These are phyloP conservation scores for Muraenolepis orangiensis DNA, from an alignment of 2,797 vertebrate species.

Conservation along the genomic window DNA sequence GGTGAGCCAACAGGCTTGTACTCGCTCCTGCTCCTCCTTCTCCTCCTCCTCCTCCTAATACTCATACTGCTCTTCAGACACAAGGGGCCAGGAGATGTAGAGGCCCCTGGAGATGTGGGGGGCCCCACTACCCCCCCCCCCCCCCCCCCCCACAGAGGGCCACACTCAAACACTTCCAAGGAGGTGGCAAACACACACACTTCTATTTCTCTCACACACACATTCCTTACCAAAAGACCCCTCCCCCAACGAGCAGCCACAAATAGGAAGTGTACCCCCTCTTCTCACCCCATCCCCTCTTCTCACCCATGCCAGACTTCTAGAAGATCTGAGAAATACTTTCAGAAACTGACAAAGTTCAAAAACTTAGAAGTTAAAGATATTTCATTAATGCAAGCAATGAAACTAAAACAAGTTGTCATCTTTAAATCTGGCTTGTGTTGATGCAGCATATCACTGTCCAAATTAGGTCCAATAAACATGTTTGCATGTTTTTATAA, in stretches of 20 bases:
- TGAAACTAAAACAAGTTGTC: too few species aligned
- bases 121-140: background rate
- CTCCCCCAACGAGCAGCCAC: slow-evolving; percentile 60
- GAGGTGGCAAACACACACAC: background rate
- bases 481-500: too few species aligned
- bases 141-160: background rate
- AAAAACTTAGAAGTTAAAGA: too few species aligned
- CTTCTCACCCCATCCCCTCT: slow-evolving; percentile 66
- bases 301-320: slow-evolving; percentile 50
- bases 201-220: too few species aligned
- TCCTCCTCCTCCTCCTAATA: too few species aligned
- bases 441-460: too few species aligned
- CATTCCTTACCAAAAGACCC: slow-evolving; percentile 79
- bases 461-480: too few species aligned
- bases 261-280: slow-evolving; percentile 72
- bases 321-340: slow-evolving; percentile 17
- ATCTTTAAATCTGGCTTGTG: too few species aligned
- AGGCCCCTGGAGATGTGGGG: too few species aligned
- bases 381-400: too few species aligned
- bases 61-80: too few species aligned
- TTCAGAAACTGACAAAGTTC: background rate
- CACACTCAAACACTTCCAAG: background rate
- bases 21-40: background rate
- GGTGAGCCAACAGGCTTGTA: background rate
- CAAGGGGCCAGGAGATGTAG: too few species aligned